Conservation (phyloP, 2,113 vertebrate species). For the Psophia crepitans region DNA sequence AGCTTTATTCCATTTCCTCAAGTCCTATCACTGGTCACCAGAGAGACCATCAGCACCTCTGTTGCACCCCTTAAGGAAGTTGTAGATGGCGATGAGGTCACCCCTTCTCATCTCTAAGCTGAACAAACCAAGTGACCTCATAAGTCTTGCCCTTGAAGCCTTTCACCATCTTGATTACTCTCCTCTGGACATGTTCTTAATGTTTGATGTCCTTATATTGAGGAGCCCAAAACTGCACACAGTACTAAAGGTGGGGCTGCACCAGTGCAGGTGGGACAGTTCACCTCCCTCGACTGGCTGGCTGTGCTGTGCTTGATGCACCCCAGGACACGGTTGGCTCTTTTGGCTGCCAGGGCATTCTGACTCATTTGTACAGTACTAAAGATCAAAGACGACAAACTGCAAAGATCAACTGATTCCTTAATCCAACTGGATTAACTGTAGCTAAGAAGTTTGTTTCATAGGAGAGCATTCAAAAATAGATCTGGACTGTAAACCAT, state of each 20-base stretch:
- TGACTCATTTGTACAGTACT: neutral
- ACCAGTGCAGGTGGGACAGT: no score
- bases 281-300: no score
- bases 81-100: neutral
- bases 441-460: neutral
- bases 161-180: neutral
- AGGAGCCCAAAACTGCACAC: neutral
- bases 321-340: rapidly evolving
- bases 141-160: neutral
- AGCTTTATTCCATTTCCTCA: neutral
- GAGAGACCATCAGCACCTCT: neutral
- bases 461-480: neutral
- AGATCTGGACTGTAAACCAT: neutral
- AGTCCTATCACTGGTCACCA: neutral
- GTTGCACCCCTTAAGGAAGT: neutral
- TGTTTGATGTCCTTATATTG: neutral
- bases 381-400: neutral
- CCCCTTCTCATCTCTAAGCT: neutral
- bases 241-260: no score
- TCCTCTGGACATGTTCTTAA: neutral
- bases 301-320: no score
- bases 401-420: neutral
- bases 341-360: neutral
- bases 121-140: neutral
- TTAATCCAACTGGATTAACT: neutral